Conservation (phyloP, 2,113 vertebrate genomes). For the Platysteira castanea region DNA sequence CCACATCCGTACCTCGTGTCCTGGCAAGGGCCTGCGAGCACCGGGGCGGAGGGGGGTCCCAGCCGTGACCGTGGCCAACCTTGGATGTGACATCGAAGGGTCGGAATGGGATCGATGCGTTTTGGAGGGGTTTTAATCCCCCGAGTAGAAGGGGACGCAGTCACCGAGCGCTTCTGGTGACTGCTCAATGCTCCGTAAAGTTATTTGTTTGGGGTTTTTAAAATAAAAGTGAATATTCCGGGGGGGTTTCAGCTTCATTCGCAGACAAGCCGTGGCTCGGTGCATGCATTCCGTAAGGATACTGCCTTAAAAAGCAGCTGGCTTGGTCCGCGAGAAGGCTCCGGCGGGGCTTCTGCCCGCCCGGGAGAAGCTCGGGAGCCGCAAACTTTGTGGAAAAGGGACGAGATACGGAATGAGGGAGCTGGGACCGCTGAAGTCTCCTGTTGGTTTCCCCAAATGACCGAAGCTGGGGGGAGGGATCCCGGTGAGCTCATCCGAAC, state of each 20-base stretch:
- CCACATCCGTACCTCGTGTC: not conserved
- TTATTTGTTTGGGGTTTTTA: not conserved
- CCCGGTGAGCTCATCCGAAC: not conserved
- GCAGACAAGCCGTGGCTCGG: not conserved
- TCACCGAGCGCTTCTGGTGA: not conserved
- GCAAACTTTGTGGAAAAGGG: not conserved
- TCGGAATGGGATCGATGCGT: rapidly evolving
- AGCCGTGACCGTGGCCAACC: not conserved
- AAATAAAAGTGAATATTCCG: not conserved
- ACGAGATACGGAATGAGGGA: not conserved
- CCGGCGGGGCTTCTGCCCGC: not conserved
- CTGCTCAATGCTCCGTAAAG: not conserved
- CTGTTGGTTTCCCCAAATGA: not conserved
- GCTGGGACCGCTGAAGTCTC: not conserved
- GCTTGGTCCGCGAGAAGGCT: not conserved
- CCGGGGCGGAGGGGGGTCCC: not conserved
- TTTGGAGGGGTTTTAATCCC: not conserved
- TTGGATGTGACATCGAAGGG: not conserved
- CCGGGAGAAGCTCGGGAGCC: not conserved
- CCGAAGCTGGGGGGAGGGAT: no score
- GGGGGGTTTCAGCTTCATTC: not conserved
- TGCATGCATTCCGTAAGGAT: rapidly evolving
- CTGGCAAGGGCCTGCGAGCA: not conserved
- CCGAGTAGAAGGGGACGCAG: not conserved
- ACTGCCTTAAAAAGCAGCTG: not conserved